These are phyloP conservation scores for Leptinotarsa defecta DNA, from an alignment of 1,140 invertebrate species.

Conservation along the genomic window DNA sequence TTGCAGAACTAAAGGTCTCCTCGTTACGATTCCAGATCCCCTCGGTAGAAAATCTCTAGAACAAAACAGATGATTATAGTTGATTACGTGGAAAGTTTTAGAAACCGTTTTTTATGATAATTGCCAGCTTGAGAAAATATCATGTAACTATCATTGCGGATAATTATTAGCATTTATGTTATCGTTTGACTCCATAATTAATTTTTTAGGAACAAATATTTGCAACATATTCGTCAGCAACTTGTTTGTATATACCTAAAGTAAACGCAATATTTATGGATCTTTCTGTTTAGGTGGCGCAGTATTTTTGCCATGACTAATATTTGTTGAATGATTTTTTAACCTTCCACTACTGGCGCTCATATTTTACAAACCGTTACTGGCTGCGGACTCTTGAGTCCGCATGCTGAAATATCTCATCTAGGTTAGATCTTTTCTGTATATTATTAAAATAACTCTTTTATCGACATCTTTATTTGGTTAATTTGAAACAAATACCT, in stretches of 20 bases:
- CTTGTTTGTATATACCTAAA: background rate
- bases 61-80: slow-evolving; percentile 49
- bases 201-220: background rate
- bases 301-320: no score
- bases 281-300: no score
- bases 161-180: background rate
- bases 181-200: background rate
- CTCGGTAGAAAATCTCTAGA: slow-evolving; percentile 93
- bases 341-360: no score
- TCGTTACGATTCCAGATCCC: slow-evolving; percentile 96
- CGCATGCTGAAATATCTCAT: no score
- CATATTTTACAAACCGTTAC: no score
- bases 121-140: background rate
- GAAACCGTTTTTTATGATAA: background rate
- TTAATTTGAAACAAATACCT: no score
- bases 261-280: no score
- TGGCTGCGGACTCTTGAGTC: no score
- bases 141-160: background rate
- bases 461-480: no score
- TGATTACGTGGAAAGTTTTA: slow-evolving; percentile 1
- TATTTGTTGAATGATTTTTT: no score
- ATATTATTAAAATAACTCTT: no score
- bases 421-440: no score
- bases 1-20: slow-evolving; percentile 96
- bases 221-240: background rate